Evolutionary conservation across 2,797 vertebrate species (phyloP), one percentile per base, ranked within the genome.

Genomic region (Philypnodon macrostomus): DNA sequence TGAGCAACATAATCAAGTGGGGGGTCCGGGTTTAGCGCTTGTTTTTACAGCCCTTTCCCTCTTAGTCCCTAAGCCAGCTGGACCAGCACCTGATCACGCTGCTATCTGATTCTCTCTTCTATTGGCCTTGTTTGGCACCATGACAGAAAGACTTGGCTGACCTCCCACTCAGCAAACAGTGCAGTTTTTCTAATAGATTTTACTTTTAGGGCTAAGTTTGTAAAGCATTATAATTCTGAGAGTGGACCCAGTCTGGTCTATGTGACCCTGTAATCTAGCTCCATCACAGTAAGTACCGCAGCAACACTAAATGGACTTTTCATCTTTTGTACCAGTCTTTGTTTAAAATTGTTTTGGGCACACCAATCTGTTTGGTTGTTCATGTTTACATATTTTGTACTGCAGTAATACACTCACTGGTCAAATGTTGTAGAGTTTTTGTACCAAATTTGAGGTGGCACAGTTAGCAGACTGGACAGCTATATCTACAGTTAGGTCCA

Each of bases 21-120:
- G 41, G 41, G 41, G 41, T 30, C 41, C 12, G 10, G 9, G 9
- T 29, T 29, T 29, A 10, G 27, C 2, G 27, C 8, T 44, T 44
- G 41, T 44, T 44, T 44, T 44, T 30, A 44, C 41, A 29, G 41
- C 41, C 27, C 18, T 44, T 44, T 44, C 41, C 27, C 41, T 44
- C 41, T 30, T 8, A 17, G 41, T 44, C 27, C 41, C 41, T 12
- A 10, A 19, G 41, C 41, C 41, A 44, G 41, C 41, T 44, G 41
- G 41, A 44, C 41, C 27, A 18, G 29, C 41, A 44, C 41, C 41
- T 44, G 41, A 44, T 44, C 41, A 44, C 11, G 41, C 41, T 44
- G 41, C 29, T 44, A 17, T 44, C 41, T 44, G 26, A 44, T 44
- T 41, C 41, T 44, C 27, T 29, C 41, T 44, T 44, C 41, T 30